Conservation (phyloP, 2,888 invertebrate species). For the Globia sparganii region DNA sequence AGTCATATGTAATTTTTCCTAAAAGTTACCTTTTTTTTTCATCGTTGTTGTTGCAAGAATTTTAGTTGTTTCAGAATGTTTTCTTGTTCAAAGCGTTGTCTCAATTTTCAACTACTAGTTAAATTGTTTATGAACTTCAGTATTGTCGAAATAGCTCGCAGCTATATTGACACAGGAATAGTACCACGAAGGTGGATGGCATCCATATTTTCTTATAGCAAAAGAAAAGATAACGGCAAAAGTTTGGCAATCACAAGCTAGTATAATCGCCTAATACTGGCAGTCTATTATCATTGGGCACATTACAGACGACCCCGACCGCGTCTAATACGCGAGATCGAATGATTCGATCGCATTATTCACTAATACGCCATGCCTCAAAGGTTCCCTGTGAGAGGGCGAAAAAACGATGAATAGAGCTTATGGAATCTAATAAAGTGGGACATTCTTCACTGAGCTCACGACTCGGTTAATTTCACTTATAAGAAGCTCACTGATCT, state of each 20-base stretch:
- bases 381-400: constrained; percentile 83
- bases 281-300: constrained; percentile 85
- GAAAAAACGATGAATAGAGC: constrained; percentile 88
- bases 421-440: constrained; percentile 90
- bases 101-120: neutral
- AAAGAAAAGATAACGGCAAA: constrained; percentile 33
- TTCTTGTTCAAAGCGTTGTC: constrained; percentile 16
- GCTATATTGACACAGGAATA: neutral
- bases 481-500: constrained; percentile 57
- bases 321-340: constrained; percentile 85
- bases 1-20: neutral
- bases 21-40: neutral
- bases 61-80: constrained; percentile 23
- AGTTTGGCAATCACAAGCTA: constrained; percentile 74
- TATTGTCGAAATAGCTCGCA: constrained; percentile 1
- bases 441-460: constrained; percentile 83
- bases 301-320: constrained; percentile 78
- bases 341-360: constrained; percentile 88
- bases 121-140: neutral
- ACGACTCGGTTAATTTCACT: constrained; percentile 80
- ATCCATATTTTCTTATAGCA: neutral
- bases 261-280: constrained; percentile 84
- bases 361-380: constrained; percentile 86
- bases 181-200: too few relatives aligned
- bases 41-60: constrained; percentile 3